Evolutionary conservation across 1,140 invertebrate species (phyloP).

Genomic region (Oscheius sp.): DNA sequence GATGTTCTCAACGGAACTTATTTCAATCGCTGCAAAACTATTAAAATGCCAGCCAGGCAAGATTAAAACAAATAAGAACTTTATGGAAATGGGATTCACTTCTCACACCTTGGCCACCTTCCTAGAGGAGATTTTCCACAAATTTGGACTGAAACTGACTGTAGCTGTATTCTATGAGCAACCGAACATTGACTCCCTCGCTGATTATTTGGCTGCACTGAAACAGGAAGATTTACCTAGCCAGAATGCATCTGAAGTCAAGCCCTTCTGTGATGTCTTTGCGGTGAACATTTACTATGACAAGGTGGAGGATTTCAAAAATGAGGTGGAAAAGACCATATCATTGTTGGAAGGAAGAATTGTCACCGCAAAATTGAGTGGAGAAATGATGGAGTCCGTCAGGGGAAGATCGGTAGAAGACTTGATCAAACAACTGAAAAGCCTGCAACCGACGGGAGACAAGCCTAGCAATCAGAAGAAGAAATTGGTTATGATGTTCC

Average conservation of each 20-base stretch:
- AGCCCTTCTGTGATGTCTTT: not conserved
- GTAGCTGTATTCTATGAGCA: constrained; percentile 10
- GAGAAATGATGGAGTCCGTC: not conserved
- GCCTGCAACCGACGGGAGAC: no score
- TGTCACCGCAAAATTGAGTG: not conserved
- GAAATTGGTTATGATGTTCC: constrained; percentile 32
- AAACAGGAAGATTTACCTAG: not conserved
- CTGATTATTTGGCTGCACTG: not conserved
- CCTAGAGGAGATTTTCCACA: not conserved
- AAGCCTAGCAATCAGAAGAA: not conserved
- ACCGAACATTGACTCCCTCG: constrained; percentile 4
- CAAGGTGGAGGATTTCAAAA: not conserved
- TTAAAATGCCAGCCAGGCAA: constrained; percentile 7
- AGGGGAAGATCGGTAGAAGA: not conserved
- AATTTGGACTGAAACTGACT: constrained; percentile 2
- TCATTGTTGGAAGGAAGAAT: not conserved
- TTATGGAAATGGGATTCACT: constrained; percentile 17
- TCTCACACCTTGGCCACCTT: not conserved
- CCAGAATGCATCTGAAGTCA: not conserved
- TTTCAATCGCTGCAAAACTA: not conserved
- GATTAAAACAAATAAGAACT: constrained; percentile 21
- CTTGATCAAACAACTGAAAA: no score
- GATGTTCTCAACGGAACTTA: not conserved
- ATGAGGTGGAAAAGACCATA: not conserved
- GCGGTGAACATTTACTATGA: constrained; percentile 2